Evolutionary conservation across 1,140 invertebrate species (phyloP).

Genomic region (Calosoma granatense): DNA sequence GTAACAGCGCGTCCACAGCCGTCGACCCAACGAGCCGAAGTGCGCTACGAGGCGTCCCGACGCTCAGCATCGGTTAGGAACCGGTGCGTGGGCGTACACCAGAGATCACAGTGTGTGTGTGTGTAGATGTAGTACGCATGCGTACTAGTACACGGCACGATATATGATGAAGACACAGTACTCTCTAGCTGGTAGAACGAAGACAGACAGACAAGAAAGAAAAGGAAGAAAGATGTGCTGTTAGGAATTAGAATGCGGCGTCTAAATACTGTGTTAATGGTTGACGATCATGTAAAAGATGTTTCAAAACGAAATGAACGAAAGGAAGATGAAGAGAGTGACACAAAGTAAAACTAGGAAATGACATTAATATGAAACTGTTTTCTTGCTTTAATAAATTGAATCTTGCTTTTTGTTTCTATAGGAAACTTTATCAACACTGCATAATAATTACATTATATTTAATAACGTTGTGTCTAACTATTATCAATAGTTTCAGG

Average conservation of each 20-base stretch:
- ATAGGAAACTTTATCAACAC: too few relatives aligned
- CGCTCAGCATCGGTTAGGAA: slow-evolving; percentile 14
- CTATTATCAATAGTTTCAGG: too few relatives aligned
- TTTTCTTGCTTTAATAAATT: too few relatives aligned
- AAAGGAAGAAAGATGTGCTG: slow-evolving; percentile 1
- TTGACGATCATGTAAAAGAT: background rate
- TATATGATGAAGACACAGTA: too few relatives aligned
- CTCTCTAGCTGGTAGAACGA: background rate
- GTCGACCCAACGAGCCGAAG: background rate
- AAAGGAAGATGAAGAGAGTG: too few relatives aligned
- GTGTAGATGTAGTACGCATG: background rate
- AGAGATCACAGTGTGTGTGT: background rate
- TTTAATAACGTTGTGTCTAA: too few relatives aligned
- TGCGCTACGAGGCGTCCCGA: slow-evolving; percentile 27
- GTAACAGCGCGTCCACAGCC: slow-evolving; percentile 17
- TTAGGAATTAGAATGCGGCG: slow-evolving; percentile 2
- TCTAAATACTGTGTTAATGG: slow-evolving; percentile 5
- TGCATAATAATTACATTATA: too few relatives aligned
- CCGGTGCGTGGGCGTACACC: background rate
- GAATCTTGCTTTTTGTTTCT: too few relatives aligned
- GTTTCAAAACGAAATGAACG: background rate
- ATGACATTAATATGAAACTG: too few relatives aligned
- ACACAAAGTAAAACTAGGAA: too few relatives aligned
- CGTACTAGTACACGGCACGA: too few relatives aligned
- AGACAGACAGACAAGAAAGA: background rate